These are phyloP conservation scores for Sylvietta virens DNA, from an alignment of 2,113 vertebrate species.

Conservation along the genomic window DNA sequence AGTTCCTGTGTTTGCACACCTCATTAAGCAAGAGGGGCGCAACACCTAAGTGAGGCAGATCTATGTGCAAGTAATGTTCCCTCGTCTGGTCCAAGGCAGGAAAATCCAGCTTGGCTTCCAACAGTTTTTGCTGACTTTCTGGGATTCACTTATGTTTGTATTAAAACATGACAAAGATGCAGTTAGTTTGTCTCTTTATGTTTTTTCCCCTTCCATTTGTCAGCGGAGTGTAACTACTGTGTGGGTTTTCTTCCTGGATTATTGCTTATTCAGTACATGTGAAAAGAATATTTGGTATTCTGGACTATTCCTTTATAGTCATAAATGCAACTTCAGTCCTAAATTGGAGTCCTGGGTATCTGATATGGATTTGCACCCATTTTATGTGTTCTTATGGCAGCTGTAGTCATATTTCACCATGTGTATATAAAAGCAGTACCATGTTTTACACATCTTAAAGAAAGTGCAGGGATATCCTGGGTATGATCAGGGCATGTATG, in stretches of 20 bases:
- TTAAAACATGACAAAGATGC: not conserved
- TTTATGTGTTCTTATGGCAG: not conserved
- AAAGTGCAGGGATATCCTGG: not conserved
- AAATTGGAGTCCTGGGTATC: not conserved
- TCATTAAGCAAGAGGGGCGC: not conserved
- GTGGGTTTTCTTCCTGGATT: not conserved
- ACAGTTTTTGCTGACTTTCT: not conserved
- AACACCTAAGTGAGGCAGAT: not conserved
- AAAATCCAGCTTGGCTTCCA: not conserved
- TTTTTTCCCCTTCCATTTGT: not conserved
- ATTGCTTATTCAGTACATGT: not conserved
- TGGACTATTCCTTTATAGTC: no score
- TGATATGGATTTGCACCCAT: not conserved
- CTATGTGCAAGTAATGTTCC: not conserved
- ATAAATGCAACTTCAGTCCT: not conserved
- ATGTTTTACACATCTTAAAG: not conserved
- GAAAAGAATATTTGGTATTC: not conserved
- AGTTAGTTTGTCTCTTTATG: not conserved
- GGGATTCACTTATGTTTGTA: not conserved
- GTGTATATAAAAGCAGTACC: not conserved
- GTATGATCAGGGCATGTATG: not conserved
- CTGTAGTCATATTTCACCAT: not conserved
- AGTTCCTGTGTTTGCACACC: not conserved
- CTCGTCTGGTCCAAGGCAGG: not conserved
- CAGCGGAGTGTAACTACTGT: not conserved